Conservation (phyloP, 2,888 invertebrate genomes). For the Drosophila anomalipes region DNA sequence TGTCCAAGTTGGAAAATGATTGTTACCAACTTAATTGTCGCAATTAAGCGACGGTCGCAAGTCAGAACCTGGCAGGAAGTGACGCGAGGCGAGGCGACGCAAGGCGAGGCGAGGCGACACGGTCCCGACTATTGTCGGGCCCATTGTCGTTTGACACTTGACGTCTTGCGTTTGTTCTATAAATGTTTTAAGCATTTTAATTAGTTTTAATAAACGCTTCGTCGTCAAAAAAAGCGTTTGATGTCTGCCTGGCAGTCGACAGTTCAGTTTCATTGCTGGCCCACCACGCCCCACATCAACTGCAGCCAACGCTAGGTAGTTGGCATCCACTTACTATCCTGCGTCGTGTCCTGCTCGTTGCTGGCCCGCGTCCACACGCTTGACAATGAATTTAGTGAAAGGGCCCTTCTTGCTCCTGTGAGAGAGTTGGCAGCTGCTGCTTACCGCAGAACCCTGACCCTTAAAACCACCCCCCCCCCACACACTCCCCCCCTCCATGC, state of each 20-base stretch:
- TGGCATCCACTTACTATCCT: not conserved
- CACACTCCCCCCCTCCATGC: not conserved
- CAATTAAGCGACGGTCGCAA: constrained; percentile 66
- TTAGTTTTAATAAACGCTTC: constrained; percentile 79
- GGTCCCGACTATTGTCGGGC: constrained; percentile 17
- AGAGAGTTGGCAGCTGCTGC: constrained; percentile 72
- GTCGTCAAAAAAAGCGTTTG: constrained; percentile 51
- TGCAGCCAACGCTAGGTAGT: not conserved
- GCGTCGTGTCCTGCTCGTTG: not conserved
- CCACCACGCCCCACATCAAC: not conserved
- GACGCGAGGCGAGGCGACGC: not conserved
- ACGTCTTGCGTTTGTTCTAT: constrained; percentile 75
- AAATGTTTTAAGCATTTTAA: constrained; percentile 80
- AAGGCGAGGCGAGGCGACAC: not conserved
- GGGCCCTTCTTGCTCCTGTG: constrained; percentile 61
- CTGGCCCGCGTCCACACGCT: constrained; percentile 23
- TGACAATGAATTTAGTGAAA: constrained; percentile 74
- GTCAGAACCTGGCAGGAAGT: not conserved
- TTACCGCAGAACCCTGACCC: constrained; percentile 28
- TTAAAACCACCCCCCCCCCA: not conserved
- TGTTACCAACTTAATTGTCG: constrained; percentile 79
- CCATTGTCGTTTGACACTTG: constrained; percentile 57
- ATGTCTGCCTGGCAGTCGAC: constrained; percentile 64
- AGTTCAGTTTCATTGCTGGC: constrained; percentile 46
- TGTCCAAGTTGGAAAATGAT: constrained; percentile 61